These are phyloP conservation scores for Meleagris gallopavo DNA, from an alignment of 2,113 vertebrate species.

Conservation along the genomic window DNA sequence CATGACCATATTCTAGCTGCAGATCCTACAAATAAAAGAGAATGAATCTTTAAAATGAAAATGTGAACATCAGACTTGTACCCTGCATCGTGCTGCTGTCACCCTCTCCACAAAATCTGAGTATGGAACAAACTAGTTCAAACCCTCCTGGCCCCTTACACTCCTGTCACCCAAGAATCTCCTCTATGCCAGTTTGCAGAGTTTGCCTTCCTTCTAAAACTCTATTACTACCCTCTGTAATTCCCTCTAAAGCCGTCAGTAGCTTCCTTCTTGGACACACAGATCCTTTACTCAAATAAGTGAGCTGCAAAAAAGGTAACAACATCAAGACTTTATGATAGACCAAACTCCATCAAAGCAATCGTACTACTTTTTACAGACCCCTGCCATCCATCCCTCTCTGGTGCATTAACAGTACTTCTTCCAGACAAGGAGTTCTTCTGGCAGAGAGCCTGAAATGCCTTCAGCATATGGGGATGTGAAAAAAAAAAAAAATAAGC, in stretches of 20 bases:
- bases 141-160: not conserved
- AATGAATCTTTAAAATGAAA: not conserved
- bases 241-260: not conserved
- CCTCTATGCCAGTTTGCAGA: not conserved
- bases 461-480: not conserved
- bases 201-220: not conserved
- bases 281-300: not conserved
- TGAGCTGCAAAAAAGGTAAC: not conserved
- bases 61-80: not conserved
- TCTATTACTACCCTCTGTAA: not conserved
- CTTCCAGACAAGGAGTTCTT: not conserved
- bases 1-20: slow-evolving; percentile 90
- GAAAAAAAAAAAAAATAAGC: not conserved
- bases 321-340: not conserved
- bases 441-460: not conserved
- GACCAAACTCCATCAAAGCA: not conserved
- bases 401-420: not conserved
- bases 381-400: not conserved
- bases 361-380: not conserved
- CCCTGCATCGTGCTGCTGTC: not conserved
- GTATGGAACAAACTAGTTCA: not conserved
- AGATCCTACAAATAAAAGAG: slow-evolving; percentile 83
- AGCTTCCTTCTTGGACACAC: not conserved
- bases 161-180: not conserved
- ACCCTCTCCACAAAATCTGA: not conserved